Percentiles rank a stretch among this genome's conserved stretches.
Evolutionary conservation across 1,140 invertebrate species (phyloP).

Genomic region (Matsumurasca onukii): DNA sequence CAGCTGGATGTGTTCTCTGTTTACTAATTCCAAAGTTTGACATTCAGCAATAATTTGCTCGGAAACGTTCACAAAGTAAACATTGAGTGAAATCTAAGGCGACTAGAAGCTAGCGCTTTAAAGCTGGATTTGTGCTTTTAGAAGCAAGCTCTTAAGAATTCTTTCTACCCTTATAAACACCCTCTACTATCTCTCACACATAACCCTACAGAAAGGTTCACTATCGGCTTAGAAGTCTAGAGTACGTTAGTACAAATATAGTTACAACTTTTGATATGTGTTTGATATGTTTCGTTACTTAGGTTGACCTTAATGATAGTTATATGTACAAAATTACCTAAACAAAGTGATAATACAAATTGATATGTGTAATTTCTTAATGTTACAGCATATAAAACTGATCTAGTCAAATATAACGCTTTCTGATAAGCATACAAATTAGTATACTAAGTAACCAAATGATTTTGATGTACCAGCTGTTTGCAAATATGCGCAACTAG

Average conservation of each 20-base stretch:
- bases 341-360: not conserved
- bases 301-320: not conserved
- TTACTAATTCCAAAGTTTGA: too few relatives aligned
- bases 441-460: too few relatives aligned
- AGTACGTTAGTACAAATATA: conserved; percentile 18
- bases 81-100: not conserved
- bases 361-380: conserved; percentile 3
- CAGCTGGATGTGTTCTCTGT: too few relatives aligned
- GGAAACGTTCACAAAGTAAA: too few relatives aligned
- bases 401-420: too few relatives aligned
- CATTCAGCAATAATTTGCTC: too few relatives aligned
- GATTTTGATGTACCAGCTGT: too few relatives aligned
- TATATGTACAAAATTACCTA: conserved; percentile 10
- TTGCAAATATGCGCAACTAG: too few relatives aligned
- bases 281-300: conserved; percentile 11
- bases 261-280: conserved; percentile 15
- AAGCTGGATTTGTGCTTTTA: not conserved
- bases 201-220: not conserved
- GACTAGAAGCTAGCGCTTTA: not conserved
- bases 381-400: not conserved
- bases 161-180: not conserved
- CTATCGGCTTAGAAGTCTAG: not conserved
- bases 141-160: not conserved
- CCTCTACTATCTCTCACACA: not conserved
- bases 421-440: too few relatives aligned